These are phyloP conservation scores for Melinaea marsaeus DNA, from an alignment of 2,888 invertebrate species.

Conservation along the genomic window DNA sequence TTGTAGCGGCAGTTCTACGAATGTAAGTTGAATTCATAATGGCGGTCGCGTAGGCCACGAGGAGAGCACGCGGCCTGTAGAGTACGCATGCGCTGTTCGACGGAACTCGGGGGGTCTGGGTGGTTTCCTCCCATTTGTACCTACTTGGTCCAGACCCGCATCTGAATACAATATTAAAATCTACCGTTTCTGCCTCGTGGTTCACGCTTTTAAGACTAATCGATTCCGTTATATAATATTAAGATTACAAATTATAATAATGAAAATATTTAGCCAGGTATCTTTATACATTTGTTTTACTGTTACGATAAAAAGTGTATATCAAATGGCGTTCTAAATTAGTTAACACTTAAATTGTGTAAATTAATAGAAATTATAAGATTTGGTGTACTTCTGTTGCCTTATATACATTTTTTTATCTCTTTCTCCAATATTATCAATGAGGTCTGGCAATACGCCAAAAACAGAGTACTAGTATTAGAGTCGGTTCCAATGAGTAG, in stretches of 20 bases:
- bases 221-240: background rate
- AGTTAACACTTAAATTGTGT: too few relatives aligned
- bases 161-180: conserved; percentile 57
- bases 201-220: conserved; percentile 31
- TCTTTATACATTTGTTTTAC: too few relatives aligned
- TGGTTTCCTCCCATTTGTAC: conserved; percentile 35
- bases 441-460: conserved; percentile 58
- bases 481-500: conserved; percentile 38
- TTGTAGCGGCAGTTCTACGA: conserved; percentile 21
- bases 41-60: conserved; percentile 50
- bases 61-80: conserved; percentile 63
- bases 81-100: conserved; percentile 63
- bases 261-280: background rate
- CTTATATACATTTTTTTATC: conserved; percentile 46
- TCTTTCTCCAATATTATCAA: conserved; percentile 57
- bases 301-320: too few relatives aligned
- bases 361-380: background rate
- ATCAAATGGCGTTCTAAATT: too few relatives aligned
- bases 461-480: conserved; percentile 40
- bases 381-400: background rate
- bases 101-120: conserved; percentile 24
- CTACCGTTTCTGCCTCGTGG: conserved; percentile 42
- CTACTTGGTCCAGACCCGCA: conserved; percentile 40
- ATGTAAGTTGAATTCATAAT: conserved; percentile 33
- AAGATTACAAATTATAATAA: background rate